These are phyloP conservation scores for Carcina quercana DNA, from an alignment of 2,888 invertebrate species.

Conservation along the genomic window DNA sequence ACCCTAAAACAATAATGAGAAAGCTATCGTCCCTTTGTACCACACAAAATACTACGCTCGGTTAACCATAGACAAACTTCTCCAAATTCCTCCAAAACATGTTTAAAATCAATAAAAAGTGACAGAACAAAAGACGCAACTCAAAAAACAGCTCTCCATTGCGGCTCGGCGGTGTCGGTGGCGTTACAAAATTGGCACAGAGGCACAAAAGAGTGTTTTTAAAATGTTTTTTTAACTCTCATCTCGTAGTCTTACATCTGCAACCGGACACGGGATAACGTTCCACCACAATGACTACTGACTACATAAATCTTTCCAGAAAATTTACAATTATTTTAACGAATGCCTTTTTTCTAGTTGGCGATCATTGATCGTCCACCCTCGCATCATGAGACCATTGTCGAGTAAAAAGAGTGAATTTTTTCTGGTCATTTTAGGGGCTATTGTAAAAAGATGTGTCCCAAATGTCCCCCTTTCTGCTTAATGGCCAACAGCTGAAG, in stretches of 20 bases:
- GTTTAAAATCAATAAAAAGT: too few relatives aligned
- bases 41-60: too few relatives aligned
- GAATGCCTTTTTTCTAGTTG: constrained; percentile 38
- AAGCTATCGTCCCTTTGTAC: too few relatives aligned
- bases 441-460: constrained; percentile 64
- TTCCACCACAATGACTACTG: constrained; percentile 61
- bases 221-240: too few relatives aligned
- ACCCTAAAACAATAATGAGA: too few relatives aligned
- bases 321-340: constrained; percentile 66
- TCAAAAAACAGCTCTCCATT: too few relatives aligned
- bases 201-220: constrained; percentile 39
- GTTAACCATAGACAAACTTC: too few relatives aligned
- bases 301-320: constrained; percentile 64
- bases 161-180: too few relatives aligned
- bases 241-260: too few relatives aligned
- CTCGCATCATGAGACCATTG: constrained; percentile 59
- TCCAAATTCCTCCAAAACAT: too few relatives aligned
- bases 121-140: too few relatives aligned
- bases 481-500: constrained; percentile 62
- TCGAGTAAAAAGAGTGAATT: constrained; percentile 56
- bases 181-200: constrained; percentile 28
- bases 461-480: constrained; percentile 53
- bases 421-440: constrained; percentile 66
- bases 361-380: constrained; percentile 67
- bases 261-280: constrained; percentile 60